Percentiles rank a stretch among this genome's conserved stretches.
Conservation (phyloP, 2,113 vertebrate genomes). For the Corythornis vintsioides region DNA sequence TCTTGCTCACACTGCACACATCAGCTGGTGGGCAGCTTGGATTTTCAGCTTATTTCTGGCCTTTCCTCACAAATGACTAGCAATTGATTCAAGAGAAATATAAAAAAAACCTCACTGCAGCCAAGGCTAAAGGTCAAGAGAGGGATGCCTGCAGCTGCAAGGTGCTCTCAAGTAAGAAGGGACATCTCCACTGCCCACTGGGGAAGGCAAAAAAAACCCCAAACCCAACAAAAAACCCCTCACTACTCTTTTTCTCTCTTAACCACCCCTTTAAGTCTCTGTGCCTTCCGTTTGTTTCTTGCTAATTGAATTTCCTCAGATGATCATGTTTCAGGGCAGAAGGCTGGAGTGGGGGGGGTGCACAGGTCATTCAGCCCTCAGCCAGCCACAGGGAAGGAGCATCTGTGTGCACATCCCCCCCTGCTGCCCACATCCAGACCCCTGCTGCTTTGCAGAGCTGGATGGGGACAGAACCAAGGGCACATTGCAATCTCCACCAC, state of each 20-base stretch:
- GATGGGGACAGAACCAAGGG: not conserved
- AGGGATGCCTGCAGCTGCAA: not conserved
- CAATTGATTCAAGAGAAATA: not conserved
- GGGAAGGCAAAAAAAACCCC: not conserved
- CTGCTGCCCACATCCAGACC: not conserved
- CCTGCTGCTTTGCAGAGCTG: not conserved
- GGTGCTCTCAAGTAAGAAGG: not conserved
- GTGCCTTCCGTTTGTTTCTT: not conserved
- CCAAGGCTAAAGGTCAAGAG: not conserved
- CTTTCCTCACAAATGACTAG: not conserved
- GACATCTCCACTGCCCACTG: not conserved
- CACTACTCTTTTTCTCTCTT: not conserved
- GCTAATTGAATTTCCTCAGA: not conserved
- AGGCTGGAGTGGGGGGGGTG: not conserved
- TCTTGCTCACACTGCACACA: not conserved
- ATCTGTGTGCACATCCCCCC: accelerated
- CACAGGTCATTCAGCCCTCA: not conserved
- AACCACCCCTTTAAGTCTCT: not conserved
- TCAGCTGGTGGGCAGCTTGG: not conserved
- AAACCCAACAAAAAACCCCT: too few species aligned
- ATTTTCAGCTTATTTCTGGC: not conserved
- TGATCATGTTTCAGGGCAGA: not conserved
- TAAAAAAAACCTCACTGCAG: not conserved
- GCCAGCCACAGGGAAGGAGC: not conserved
- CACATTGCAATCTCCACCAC: accelerated